Evolutionary conservation across 2,888 invertebrate genomes (phyloP), one percentile per base, ranked within the genome.

Genomic region (Meloe dianella): DNA sequence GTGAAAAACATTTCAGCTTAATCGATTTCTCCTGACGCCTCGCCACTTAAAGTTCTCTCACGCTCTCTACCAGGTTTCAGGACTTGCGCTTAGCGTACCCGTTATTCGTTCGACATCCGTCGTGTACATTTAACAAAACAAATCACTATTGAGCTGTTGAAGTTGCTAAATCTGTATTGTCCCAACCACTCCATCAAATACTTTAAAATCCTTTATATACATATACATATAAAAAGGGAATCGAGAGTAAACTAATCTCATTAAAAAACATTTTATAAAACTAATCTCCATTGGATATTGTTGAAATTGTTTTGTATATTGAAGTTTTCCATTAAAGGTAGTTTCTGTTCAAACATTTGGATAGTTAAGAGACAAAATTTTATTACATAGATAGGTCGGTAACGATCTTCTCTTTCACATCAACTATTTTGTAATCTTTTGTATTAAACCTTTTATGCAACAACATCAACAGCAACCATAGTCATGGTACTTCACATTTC

Each of bases 1-100:
- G 81, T 75, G 78, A 79, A 80, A 80, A 80, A 80, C 81, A 78
- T 79, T 80, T 78, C 73, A 76, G 75, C 74, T 77, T 79, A 80
- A 81, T 81, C 80, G 80, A 80, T 80, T 79, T 76, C 77, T 74
- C 75, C 71, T 75, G 77, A 76, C 77, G 77, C 77, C 77, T 75
- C 71, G 73, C 77, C 79, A 79, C 78, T 79, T 79, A 77, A 74
- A 76, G 71, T 76, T 72, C 73, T 63, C 73, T 67, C 65, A 61
- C 20, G 1, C 8, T 47, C 20, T 35, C 70, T 71, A 63, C 69
- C 71, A 73, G 73, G 71, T 74, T 22, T 71, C 66, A 66, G 69
- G 72, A 68, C 71, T 67, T 65, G 65, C 67, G 63, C 66, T 63
- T 22, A 61, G 67, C 70, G 69, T 74, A 68, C 72, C n/a, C 70